Evolutionary conservation across 1,140 invertebrate species (phyloP).

Genomic region (Trichomalopsis sarcophagae): DNA sequence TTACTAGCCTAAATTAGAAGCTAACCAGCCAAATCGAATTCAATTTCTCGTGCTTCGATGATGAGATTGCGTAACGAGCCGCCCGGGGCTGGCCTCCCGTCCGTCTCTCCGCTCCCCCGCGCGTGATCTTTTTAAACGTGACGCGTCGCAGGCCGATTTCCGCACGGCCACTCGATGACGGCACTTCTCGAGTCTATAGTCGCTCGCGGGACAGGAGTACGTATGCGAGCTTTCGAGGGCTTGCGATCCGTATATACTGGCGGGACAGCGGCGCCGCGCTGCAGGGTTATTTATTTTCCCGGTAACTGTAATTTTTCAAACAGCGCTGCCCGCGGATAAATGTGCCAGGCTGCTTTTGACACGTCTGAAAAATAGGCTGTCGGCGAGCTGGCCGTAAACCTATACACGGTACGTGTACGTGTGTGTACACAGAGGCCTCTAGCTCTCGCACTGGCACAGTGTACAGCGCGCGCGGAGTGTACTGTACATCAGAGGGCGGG

Average conservation of each 20-base stretch:
- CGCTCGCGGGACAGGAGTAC: neutral
- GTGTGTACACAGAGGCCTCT: neutral
- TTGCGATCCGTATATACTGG: neutral
- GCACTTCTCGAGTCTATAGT: neutral
- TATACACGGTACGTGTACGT: neutral
- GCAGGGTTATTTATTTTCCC: slow-evolving; percentile 68
- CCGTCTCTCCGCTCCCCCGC: neutral
- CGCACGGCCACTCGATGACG: too few relatives aligned
- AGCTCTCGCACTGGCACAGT: neutral
- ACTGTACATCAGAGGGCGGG: neutral
- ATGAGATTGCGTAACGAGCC: slow-evolving; percentile 24
- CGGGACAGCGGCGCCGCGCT: neutral
- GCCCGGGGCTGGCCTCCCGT: too few relatives aligned
- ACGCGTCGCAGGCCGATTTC: too few relatives aligned
- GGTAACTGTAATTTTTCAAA: slow-evolving; percentile 71
- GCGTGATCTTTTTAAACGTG: neutral
- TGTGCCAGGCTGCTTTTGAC: slow-evolving; percentile 69
- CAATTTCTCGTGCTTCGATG: slow-evolving; percentile 18
- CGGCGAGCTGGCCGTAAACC: slow-evolving; percentile 15
- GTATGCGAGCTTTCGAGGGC: neutral
- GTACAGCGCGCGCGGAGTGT: neutral
- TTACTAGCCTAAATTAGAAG: slow-evolving; percentile 44
- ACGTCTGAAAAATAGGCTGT: slow-evolving; percentile 66
- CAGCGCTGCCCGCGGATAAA: slow-evolving; percentile 65
- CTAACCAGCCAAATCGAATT: slow-evolving; percentile 40